These are phyloP conservation scores for Megalops cyprinoides DNA, from an alignment of 2,797 vertebrate genomes.

Conservation along the genomic window DNA sequence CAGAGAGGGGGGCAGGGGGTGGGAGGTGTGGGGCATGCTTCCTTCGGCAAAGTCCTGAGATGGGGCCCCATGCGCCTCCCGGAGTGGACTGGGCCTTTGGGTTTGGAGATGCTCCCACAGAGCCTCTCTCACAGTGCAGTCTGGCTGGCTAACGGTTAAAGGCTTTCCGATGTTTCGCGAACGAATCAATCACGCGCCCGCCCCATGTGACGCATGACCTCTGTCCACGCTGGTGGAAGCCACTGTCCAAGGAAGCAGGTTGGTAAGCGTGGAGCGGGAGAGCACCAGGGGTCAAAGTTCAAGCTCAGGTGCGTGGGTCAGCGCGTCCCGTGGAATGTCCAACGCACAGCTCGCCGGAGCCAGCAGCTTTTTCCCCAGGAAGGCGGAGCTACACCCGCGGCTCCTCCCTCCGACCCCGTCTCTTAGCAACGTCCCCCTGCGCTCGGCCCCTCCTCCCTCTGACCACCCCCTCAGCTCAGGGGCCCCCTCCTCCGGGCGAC, in stretches of 20 bases:
- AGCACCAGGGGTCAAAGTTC: conserved; percentile 1
- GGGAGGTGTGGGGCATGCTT: conserved; percentile 21
- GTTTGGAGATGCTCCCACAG: conserved; percentile 1
- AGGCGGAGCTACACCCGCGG: conserved; percentile 44
- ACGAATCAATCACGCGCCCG: background rate
- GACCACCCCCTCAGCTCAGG: conserved; percentile 42
- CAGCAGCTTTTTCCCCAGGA: background rate
- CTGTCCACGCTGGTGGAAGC: background rate
- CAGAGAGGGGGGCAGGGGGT: conserved; percentile 15
- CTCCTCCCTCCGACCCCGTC: conserved; percentile 54
- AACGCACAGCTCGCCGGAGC: background rate
- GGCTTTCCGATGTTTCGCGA: no score
- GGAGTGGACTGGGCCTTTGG: background rate
- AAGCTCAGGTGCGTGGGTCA: background rate
- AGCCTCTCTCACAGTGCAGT: background rate
- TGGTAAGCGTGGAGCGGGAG: background rate
- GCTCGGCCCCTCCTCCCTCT: conserved; percentile 38
- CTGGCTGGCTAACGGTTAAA: no score
- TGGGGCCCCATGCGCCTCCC: conserved; percentile 37
- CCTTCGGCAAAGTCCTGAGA: conserved; percentile 33
- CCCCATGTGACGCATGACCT: background rate
- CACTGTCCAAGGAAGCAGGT: background rate
- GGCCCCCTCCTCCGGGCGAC: conserved; percentile 48
- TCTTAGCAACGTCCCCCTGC: conserved; percentile 52
- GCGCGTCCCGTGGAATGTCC: background rate